These are phyloP conservation scores for Balaeniceps rex DNA, from an alignment of 2,113 vertebrate genomes.

Conservation along the genomic window DNA sequence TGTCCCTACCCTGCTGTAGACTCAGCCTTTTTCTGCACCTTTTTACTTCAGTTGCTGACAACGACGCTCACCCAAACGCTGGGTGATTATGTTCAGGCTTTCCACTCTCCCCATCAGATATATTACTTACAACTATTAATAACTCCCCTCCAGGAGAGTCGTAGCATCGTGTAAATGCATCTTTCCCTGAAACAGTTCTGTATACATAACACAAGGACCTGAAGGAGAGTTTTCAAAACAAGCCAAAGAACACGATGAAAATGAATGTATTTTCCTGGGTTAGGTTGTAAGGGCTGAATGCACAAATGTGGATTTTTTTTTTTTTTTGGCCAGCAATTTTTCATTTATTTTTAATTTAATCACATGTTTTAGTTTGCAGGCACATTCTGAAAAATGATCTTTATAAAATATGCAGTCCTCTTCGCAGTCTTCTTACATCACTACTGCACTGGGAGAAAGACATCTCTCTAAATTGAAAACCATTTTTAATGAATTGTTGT, in stretches of 20 bases:
- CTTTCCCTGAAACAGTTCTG: neutral
- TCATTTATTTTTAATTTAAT: conserved; percentile 50
- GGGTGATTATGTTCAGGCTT: neutral
- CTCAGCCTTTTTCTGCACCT: neutral
- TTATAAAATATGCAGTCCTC: conserved; percentile 52
- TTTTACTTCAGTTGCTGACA: neutral
- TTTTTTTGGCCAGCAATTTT: neutral
- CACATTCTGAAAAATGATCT: conserved; percentile 25
- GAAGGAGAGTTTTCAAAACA: conserved; percentile 1
- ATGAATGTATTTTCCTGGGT: neutral
- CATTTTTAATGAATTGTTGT: conserved; percentile 48
- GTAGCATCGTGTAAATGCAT: neutral
- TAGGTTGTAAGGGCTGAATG: neutral
- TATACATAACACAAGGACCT: neutral
- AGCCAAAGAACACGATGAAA: neutral
- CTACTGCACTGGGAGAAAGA: neutral
- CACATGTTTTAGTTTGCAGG: conserved; percentile 25
- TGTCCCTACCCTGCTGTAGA: neutral
- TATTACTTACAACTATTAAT: conserved; percentile 21
- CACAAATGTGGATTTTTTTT: neutral
- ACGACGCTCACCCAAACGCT: neutral
- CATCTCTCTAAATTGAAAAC: conserved; percentile 38
- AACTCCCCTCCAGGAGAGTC: neutral
- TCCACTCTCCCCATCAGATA: neutral
- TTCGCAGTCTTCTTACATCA: neutral